Conservation (phyloP, 1,140 invertebrate species). For the Apis laboriosa region DNA sequence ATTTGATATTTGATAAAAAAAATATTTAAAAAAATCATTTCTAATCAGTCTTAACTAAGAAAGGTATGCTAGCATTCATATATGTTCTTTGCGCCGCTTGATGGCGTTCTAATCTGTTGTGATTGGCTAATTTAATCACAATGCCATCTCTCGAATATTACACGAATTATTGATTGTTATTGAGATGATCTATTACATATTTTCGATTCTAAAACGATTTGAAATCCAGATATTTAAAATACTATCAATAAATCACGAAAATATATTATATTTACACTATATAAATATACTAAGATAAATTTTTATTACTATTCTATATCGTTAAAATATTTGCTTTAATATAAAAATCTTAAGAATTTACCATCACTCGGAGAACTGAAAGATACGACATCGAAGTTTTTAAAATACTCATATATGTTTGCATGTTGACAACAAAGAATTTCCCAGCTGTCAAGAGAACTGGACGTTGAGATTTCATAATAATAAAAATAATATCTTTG, state of each 20-base stretch:
- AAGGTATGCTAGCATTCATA: too few species aligned
- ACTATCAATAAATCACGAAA: neutral
- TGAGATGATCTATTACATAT: too few species aligned
- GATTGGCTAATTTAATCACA: too few species aligned
- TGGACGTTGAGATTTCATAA: conserved; percentile 33
- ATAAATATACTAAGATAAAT: neutral
- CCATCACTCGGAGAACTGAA: conserved; percentile 55
- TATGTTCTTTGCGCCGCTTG: too few species aligned
- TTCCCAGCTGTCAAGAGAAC: conserved; percentile 38
- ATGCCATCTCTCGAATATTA: neutral
- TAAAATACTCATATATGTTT: conserved; percentile 55
- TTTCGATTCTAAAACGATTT: too few species aligned
- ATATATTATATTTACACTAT: neutral
- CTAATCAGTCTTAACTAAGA: too few species aligned
- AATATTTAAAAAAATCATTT: too few species aligned
- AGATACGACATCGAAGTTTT: conserved; percentile 57
- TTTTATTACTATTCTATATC: neutral
- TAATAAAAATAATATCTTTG: conserved; percentile 29
- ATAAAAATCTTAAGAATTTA: conserved; percentile 19
- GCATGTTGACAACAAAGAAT: conserved; percentile 45
- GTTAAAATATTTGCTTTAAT: neutral
- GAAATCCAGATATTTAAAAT: neutral
- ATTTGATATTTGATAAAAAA: too few species aligned
- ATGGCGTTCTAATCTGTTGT: too few species aligned
- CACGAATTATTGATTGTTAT: neutral